Evolutionary conservation across 2,888 invertebrate species (phyloP), one percentile per base, ranked within the genome.

Genomic region (Tenthredo amoena): DNA sequence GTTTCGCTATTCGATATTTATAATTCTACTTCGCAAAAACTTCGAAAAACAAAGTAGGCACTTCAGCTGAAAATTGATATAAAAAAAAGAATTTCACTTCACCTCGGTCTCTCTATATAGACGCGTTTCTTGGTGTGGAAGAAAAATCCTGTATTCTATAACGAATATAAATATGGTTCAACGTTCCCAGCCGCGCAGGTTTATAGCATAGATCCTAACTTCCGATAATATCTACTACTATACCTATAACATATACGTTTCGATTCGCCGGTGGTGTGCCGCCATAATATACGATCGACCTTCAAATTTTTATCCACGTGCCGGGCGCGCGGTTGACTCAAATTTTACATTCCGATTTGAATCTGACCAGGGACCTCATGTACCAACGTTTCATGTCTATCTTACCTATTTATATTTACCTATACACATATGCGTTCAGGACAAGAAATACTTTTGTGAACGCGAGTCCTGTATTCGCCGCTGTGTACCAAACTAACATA

Each of bases 281-380:
- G 43, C 7, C 26, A 4, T 43, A 21, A 21, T 62, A 12, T 12
- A 9, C 31, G 26, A 55, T 58, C 79, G 68, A 83, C 83, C 83
- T 83, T 83, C 83, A 47, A 83, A 83, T 83, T 83, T 83, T 71
- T 43, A 47, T 83, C 68, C 68, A 58, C 79, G 62, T 62, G 72
- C 40, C 18, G 47, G 15, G 43, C 37, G 47, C 47, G 47, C 83
- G 83, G 65, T 31, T 47, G 26, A 62, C 47, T 31, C 31, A 68
- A 26, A 83, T 83, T 68, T 68, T 21, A 55, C 83, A 83, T 83
- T 82, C 65, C 82, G 82, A 83, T 83, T 83, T 47, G 26, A 47
- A 83, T 83, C 83, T 68, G n/a, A 77, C 47, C 50, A 55, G 50
- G 15, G 26, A 40, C 15, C 34, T 26, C 10, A n/a, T n/a, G 21